Evolutionary conservation across 1,140 invertebrate species (phyloP).

Genomic region (Campoletis sonorensis): DNA sequence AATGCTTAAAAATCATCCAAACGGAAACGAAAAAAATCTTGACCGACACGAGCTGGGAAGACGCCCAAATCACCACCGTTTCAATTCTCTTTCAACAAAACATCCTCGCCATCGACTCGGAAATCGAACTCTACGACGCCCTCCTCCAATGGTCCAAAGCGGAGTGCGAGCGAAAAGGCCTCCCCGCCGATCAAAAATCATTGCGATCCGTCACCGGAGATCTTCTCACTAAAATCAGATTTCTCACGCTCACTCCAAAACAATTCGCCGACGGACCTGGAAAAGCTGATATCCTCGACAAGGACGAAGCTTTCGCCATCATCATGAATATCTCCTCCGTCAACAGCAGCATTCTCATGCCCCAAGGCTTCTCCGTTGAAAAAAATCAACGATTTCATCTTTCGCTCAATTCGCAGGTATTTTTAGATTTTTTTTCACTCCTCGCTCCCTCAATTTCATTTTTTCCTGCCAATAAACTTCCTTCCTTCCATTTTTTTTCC

Average conservation of each 20-base stretch:
- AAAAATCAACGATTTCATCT: too few relatives aligned
- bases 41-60: constrained; percentile 84
- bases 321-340: constrained; percentile 88
- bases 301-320: constrained; percentile 87
- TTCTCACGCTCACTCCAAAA: constrained; percentile 85
- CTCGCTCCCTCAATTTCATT: too few relatives aligned
- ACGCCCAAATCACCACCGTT: constrained; percentile 85
- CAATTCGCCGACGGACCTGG: constrained; percentile 89
- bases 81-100: constrained; percentile 86
- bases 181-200: constrained; percentile 68
- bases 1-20: constrained; percentile 85
- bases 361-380: constrained; percentile 79
- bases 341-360: constrained; percentile 81
- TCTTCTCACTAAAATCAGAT: constrained; percentile 83
- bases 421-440: too few relatives aligned
- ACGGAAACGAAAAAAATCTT: constrained; percentile 85
- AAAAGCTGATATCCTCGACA: constrained; percentile 82
- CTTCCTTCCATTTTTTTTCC: too few relatives aligned
- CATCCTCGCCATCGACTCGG: constrained; percentile 83
- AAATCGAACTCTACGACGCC: constrained; percentile 86
- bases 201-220: constrained; percentile 76
- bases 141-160: constrained; percentile 81
- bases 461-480: too few relatives aligned
- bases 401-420: too few relatives aligned
- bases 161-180: constrained; percentile 67